Base-by-base conservation (phyloP, 2,113 vertebrate species). In the Alethe diademata region DNA sequence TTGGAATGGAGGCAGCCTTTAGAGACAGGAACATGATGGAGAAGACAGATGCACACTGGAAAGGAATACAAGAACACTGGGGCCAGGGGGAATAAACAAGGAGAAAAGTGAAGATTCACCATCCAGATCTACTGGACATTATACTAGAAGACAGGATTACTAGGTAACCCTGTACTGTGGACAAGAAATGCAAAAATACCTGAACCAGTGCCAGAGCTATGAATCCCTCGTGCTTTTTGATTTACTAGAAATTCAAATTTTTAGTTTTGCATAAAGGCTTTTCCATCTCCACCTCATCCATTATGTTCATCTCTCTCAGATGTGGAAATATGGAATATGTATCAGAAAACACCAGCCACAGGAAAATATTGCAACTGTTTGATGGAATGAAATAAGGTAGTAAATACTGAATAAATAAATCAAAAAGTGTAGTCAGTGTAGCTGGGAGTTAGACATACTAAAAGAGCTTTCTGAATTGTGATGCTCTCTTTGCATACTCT, bases 381-480 rank as follows among this genome's bases (percentile, higher is more conserved):
- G 35, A 51, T 62, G 53, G 64, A 61, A 56, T 57, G 16, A 92
- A 92, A 58, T 58, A 65, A 87, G 45, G 31, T 28, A 28, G 20
- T 58, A 80, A 92, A 60, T 72, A 23, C 23, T 58, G 69, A 91
- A 76, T 57, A 71, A 93, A 58, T 87, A 82, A 90, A 90, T 61
- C 6, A 56, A 62, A 79, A 92, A 74, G 2, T 20, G 3, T 35
- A 31, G 53, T 28, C 11, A 24, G 5, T 33, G 33, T 70, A 88
- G 23, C 69, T 78, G 82, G 14, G 36, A 83, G 40, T 25, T 43
- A 83, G 40, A 62, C 8, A n/a, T 9, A 15, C 4, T 58, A 9
- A 64, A 78, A n/a, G 18, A 86, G 22, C 23, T 90, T 15, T 70
- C 51, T 70, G 71, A 83, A 66, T 73, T 66, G 23, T 54, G n/a